A percentile compares a stretch with the other conserved stretches of the same genome.
Evolutionary conservation across 2,797 vertebrate genomes (phyloP).

Genomic region (Cephalopachus bancanus): DNA sequence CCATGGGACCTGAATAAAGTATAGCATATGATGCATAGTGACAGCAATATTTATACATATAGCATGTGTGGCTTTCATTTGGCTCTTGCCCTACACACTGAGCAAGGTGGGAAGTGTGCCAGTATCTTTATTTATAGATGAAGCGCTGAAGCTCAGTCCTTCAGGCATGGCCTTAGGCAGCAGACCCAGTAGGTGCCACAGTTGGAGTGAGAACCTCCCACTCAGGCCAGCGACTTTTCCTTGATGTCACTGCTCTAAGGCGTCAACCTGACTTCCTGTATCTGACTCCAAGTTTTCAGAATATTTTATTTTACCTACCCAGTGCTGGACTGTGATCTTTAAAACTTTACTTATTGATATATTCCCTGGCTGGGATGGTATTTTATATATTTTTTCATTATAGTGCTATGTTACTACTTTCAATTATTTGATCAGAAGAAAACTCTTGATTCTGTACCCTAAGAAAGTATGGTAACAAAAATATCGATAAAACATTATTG

Average conservation of each 20-base stretch:
- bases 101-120: not conserved
- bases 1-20: not conserved
- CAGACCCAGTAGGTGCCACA: rapidly evolving
- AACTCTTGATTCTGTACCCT: not conserved
- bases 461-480: not conserved
- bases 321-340: not conserved
- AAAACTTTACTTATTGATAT: not conserved
- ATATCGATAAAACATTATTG: not conserved
- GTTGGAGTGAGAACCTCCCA: not conserved
- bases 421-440: not conserved
- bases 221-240: not conserved
- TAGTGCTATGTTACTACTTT: not conserved
- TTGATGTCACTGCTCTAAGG: too few species aligned
- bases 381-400: not conserved
- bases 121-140: not conserved
- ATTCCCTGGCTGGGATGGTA: not conserved
- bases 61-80: not conserved
- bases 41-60: not conserved
- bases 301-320: not conserved
- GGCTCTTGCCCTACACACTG: not conserved
- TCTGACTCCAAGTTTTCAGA: not conserved
- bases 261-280: not conserved
- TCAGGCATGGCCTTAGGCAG: not conserved
- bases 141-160: not conserved
- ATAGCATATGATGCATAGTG: not conserved